phyloP scores from a whole-genome alignment of 2,888 invertebrate species.

The Opisthograptis luteolata region DNA sequence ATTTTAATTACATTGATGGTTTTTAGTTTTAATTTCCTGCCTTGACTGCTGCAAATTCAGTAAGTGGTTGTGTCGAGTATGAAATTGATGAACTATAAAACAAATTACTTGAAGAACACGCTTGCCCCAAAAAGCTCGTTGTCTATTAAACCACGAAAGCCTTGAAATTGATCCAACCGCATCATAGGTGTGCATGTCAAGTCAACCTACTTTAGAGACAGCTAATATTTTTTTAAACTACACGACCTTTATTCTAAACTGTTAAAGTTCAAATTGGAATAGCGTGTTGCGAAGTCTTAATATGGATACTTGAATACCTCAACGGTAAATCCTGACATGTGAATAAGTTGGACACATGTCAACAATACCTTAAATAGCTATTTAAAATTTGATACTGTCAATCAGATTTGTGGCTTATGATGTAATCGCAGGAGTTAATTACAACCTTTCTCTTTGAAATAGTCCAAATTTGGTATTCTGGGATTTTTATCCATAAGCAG shows the following conservation, averaged over 20 bases:
- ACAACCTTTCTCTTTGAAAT: neutral
- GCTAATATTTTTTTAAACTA: conserved; percentile 2
- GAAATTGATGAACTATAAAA: neutral
- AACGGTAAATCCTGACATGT: conserved; percentile 42
- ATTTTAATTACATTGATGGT: too few relatives aligned
- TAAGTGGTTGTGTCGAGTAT: too few relatives aligned
- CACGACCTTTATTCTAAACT: conserved; percentile 23
- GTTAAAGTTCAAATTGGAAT: conserved; percentile 32
- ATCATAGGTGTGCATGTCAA: conserved; percentile 65
- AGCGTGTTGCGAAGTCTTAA: conserved; percentile 10
- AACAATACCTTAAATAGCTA: conserved; percentile 45
- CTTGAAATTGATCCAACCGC: conserved; percentile 79
- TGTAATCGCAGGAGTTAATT: neutral
- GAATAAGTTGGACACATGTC: conserved; percentile 53
- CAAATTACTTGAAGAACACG: conserved; percentile 6
- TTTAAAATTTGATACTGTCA: conserved; percentile 28
- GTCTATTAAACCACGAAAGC: conserved; percentile 62
- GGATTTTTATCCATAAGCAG: too few relatives aligned
- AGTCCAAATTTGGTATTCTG: too few relatives aligned
- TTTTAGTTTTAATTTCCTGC: too few relatives aligned
- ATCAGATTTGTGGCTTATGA: conserved; percentile 30
- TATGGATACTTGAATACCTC: conserved; percentile 34
- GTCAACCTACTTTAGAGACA: conserved; percentile 62
- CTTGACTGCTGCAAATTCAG: too few relatives aligned
- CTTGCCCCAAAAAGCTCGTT: conserved; percentile 54